These are phyloP conservation scores for Aphis craccivora DNA, from an alignment of 1,140 invertebrate genomes.

Conservation along the genomic window DNA sequence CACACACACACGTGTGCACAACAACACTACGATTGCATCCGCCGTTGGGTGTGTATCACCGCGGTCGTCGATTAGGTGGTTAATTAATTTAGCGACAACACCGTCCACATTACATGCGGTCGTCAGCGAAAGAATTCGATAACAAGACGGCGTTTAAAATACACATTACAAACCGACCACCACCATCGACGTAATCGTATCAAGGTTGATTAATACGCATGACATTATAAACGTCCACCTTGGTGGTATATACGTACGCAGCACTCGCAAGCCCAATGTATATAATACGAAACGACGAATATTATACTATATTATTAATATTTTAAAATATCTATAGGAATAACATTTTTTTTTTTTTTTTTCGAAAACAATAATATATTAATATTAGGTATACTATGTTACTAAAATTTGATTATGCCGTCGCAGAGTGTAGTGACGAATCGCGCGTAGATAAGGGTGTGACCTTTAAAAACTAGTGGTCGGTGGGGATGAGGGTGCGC, in stretches of 20 bases:
- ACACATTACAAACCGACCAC: neutral
- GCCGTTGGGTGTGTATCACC: neutral
- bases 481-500: neutral
- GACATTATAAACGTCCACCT: neutral
- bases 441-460: neutral
- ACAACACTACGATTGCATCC: neutral
- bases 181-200: neutral
- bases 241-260: neutral
- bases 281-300: neutral
- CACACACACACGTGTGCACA: neutral
- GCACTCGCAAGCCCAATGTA: neutral
- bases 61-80: neutral
- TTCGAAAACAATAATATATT: neutral
- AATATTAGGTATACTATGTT: neutral
- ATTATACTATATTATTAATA: neutral
- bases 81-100: slow-evolving; percentile 1
- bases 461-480: neutral
- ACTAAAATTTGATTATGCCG: no score
- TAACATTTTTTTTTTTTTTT: neutral
- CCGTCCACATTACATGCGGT: neutral
- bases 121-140: slow-evolving; percentile 7
- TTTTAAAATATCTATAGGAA: neutral
- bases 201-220: neutral
- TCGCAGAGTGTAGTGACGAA: neutral
- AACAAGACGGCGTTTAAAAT: neutral